Conservation (phyloP, 2,113 vertebrate genomes). For the Seriola quinqueradiata region DNA sequence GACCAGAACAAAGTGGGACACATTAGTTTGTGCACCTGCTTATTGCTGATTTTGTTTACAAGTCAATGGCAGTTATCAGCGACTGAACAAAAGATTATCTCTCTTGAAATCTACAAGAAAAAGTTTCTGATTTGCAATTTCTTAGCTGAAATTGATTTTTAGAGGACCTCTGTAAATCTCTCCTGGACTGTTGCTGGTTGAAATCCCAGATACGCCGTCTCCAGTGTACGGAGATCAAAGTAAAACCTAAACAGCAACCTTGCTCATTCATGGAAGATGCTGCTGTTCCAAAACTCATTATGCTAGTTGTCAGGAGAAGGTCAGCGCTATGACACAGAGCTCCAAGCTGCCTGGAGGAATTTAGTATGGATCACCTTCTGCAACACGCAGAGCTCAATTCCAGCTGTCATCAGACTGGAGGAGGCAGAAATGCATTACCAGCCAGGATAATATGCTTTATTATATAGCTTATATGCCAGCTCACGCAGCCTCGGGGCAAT, state of each 20-base stretch:
- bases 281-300: conserved; percentile 80
- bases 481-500: conserved; percentile 78
- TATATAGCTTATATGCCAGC: conserved; percentile 78
- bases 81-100: not conserved
- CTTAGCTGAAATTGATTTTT: not conserved
- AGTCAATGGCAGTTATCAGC: conserved; percentile 9
- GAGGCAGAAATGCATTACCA: conserved; percentile 83
- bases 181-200: not conserved
- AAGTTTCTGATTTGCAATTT: conserved; percentile 1
- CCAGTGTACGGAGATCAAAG: conserved; percentile 55
- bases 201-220: conserved; percentile 5
- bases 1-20: conserved; percentile 26
- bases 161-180: conserved; percentile 7
- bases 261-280: conserved; percentile 72
- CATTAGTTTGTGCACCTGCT: not conserved
- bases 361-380: conserved; percentile 78
- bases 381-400: conserved; percentile 76
- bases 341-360: conserved; percentile 76
- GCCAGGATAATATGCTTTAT: conserved; percentile 83
- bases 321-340: conserved; percentile 73
- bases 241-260: conserved; percentile 48
- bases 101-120: not conserved
- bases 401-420: conserved; percentile 83
- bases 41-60: conserved; percentile 5
- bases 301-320: conserved; percentile 80